These are phyloP conservation scores for Halictus ligatus DNA, from an alignment of 2,888 invertebrate species.

Conservation along the genomic window DNA sequence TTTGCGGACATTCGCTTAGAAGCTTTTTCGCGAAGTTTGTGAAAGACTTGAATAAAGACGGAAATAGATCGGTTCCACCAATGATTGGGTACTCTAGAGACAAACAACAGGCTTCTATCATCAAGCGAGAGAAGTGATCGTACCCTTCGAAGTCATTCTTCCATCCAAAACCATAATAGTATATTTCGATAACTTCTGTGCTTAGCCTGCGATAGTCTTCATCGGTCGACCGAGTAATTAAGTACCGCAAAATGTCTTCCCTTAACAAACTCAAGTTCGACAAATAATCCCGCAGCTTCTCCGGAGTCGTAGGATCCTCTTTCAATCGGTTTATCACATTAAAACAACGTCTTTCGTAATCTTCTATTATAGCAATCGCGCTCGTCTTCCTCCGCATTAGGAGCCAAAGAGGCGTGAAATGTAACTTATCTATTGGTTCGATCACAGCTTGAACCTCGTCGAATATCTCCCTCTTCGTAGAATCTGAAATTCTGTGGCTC, in stretches of 20 bases:
- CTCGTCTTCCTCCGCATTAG: constrained; percentile 31
- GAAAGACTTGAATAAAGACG: constrained; percentile 71
- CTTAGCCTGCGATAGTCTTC: constrained; percentile 71
- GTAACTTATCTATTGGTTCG: constrained; percentile 74
- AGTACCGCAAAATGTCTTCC: constrained; percentile 74
- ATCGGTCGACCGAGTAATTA: constrained; percentile 73
- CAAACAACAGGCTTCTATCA: constrained; percentile 73
- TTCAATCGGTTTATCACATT: constrained; percentile 59
- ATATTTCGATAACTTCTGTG: constrained; percentile 58
- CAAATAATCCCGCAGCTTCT: constrained; percentile 48
- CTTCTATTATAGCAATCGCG: constrained; percentile 67
- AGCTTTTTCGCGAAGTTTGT: constrained; percentile 55
- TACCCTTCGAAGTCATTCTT: constrained; percentile 68
- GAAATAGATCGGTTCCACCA: constrained; percentile 66
- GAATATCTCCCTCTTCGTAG: constrained; percentile 40
- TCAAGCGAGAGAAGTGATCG: constrained; percentile 70
- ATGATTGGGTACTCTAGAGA: constrained; percentile 72
- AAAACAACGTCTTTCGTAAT: constrained; percentile 75
- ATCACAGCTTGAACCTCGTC: constrained; percentile 60
- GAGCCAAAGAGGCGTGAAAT: constrained; percentile 63
- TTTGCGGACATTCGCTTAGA: constrained; percentile 29
- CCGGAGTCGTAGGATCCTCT: constrained; percentile 40
- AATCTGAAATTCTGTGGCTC: constrained; percentile 10
- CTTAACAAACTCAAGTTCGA: constrained; percentile 52
- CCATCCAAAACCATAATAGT: constrained; percentile 68